These are phyloP conservation scores for Pygathrix nemaeus DNA, from an alignment of 2,113 vertebrate genomes.

Conservation along the genomic window DNA sequence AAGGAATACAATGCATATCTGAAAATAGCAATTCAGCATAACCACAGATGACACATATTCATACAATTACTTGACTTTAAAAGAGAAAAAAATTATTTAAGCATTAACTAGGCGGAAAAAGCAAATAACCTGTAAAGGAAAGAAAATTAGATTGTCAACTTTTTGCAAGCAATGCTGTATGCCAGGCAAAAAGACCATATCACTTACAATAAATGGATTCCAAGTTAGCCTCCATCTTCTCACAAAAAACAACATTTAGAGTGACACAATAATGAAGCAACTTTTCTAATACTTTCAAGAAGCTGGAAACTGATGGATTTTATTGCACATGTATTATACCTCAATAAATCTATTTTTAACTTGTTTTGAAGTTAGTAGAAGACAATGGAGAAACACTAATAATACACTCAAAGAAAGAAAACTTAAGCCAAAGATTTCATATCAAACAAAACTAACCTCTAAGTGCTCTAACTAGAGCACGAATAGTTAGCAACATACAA, in stretches of 20 bases:
- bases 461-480: not conserved
- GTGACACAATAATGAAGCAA: not conserved
- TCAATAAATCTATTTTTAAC: not conserved
- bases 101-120: not conserved
- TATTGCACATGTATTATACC: not conserved
- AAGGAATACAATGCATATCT: not conserved
- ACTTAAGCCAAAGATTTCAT: not conserved
- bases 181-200: not conserved
- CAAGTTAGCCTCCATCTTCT: not conserved
- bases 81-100: not conserved
- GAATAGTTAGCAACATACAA: not conserved
- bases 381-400: not conserved
- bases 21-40: not conserved
- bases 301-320: not conserved
- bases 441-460: not conserved
- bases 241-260: not conserved
- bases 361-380: not conserved
- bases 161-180: not conserved
- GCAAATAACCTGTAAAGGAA: not conserved
- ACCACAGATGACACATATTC: not conserved
- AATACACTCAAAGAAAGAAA: not conserved
- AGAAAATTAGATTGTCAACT: not conserved
- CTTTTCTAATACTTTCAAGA: not conserved
- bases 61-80: not conserved
- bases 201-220: not conserved